Evolutionary conservation across 2,113 vertebrate species (phyloP), one percentile per base, ranked within the genome.

Genomic region (Hippocampus comes): DNA sequence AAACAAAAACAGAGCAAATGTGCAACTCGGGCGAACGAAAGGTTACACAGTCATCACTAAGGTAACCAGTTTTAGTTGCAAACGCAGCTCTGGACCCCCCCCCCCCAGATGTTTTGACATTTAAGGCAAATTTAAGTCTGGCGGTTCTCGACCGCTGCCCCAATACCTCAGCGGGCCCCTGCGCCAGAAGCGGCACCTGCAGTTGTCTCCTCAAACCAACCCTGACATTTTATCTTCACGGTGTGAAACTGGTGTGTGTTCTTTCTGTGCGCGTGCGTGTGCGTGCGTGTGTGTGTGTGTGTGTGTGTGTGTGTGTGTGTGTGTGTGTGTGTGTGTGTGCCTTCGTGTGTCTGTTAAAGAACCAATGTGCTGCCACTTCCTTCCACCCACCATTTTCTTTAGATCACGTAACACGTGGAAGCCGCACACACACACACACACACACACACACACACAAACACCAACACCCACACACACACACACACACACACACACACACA

Each of bases 31-130:
- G 78, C 77, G 84, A 86, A 82, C 70, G 71, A 90, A 89, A 90
- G 89, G 89, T 89, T 80, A 79, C 82, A 68, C 82, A 76, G 77
- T 77, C 72, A 87, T 84, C 78, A 61, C 67, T 21, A 57, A 77
- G 80, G 76, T 83, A 84, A 86, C 82, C 84, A 69, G 34, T 70
- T 81, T 88, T 84, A 78, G 85, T 84, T 80, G 72, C 80, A 59
- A 80, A 71, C 78, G 73, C 56, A 74, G 73, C 78, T 72, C 76
- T 73, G 63, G 74, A 38, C 34, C 34, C 34, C 72, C 76, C 74
- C 27, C 71, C 76, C 86, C 82, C 75, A 81, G 88, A 86, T 83
- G 71, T 80, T 89, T 84, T 87, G 90, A 90, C 89, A 90, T 88
- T 90, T 89, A 74, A 87, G 83, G 83, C 79, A 83, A 86, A 89